Evolutionary conservation across 2,888 invertebrate species (phyloP).

Genomic region (Eustalomyia histrio): DNA sequence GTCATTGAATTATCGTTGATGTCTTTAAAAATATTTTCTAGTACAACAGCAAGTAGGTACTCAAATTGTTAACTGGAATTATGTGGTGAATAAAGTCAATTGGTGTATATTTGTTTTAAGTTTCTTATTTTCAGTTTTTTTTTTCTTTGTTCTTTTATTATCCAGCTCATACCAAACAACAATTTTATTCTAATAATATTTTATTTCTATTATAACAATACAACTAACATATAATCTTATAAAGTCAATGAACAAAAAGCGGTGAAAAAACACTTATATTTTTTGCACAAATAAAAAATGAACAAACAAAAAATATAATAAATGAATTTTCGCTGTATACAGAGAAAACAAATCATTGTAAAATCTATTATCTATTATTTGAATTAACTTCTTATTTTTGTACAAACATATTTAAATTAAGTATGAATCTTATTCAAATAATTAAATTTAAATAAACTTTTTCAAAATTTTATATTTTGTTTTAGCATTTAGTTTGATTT

Average conservation of each 20-base stretch:
- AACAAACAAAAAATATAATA: neutral
- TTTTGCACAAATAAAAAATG: too few species aligned
- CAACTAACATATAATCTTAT: neutral
- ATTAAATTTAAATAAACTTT: too few species aligned
- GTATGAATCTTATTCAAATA: too few species aligned
- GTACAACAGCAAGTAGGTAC: neutral
- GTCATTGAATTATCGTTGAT: constrained; percentile 52
- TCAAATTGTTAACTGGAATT: constrained; percentile 40
- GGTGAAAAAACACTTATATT: neutral
- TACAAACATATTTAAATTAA: too few species aligned
- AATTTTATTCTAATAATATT: neutral
- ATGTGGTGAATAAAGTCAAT: constrained; percentile 47
- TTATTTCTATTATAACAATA: neutral
- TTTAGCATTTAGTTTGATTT: too few species aligned
- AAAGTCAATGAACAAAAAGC: neutral
- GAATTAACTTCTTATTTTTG: too few species aligned
- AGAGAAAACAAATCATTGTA: too few species aligned
- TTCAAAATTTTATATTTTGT: too few species aligned
- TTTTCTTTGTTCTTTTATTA: neutral
- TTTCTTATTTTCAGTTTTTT: neutral
- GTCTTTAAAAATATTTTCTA: constrained; percentile 42
- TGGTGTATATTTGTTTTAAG: constrained; percentile 10
- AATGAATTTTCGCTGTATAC: constrained; percentile 21
- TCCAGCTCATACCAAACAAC: neutral
- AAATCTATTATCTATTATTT: too few species aligned